phyloP scores from a whole-genome alignment of 2,797 vertebrate species.

The Alectoris magna region DNA sequence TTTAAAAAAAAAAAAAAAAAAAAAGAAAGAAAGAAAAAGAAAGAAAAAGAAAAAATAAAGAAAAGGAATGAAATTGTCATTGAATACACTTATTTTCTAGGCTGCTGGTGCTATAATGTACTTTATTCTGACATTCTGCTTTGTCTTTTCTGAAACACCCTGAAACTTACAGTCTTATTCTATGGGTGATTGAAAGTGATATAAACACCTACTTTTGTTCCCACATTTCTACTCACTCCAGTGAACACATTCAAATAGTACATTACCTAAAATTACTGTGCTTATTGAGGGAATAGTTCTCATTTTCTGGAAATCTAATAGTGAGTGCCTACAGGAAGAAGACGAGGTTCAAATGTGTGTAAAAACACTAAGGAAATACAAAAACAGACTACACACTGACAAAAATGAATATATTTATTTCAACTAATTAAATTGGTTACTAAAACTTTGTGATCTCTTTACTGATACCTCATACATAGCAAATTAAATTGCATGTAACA shows the following conservation, averaged over 20 bases:
- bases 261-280: background rate
- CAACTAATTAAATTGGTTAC: background rate
- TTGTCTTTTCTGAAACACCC: background rate
- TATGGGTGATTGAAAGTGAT: background rate
- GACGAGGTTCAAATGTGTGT: background rate
- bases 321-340: background rate
- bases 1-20: background rate
- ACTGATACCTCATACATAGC: background rate
- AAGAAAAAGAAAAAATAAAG: background rate
- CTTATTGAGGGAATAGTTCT: background rate
- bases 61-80: background rate
- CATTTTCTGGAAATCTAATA: background rate
- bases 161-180: background rate
- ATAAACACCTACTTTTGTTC: background rate
- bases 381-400: background rate
- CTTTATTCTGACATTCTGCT: background rate
- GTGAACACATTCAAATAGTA: background rate
- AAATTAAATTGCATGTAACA: background rate
- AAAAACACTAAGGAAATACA: background rate
- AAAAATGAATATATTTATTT: background rate
- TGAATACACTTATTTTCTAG: background rate
- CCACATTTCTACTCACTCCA: background rate
- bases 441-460: background rate
- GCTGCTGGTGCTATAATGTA: background rate
- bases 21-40: background rate